These are phyloP conservation scores for Dryobotodes eremita DNA, from an alignment of 2,888 invertebrate genomes.

Conservation along the genomic window DNA sequence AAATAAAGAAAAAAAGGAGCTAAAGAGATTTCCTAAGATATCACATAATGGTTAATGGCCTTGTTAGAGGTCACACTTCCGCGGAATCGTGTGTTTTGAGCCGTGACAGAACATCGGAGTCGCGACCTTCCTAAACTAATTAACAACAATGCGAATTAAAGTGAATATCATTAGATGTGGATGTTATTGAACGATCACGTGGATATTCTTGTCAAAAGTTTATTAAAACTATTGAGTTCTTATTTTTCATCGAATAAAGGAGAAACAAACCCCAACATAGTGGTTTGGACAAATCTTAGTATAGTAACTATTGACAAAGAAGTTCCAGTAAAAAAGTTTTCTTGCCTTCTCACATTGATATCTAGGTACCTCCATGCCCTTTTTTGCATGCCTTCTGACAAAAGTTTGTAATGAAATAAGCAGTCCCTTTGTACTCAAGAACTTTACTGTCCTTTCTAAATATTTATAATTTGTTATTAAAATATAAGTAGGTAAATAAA, in stretches of 20 bases:
- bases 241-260: not conserved
- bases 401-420: not conserved
- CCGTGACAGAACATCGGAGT: constrained; percentile 61
- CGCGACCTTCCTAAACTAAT: constrained; percentile 57
- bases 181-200: constrained; percentile 13
- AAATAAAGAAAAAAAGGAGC: constrained; percentile 51
- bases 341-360: not conserved
- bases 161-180: not conserved
- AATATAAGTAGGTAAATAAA: not conserved
- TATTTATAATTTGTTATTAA: not conserved
- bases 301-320: not conserved
- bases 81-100: constrained; percentile 61
- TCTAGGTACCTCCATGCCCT: not conserved
- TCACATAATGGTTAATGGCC: constrained; percentile 70
- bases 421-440: not conserved
- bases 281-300: not conserved
- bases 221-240: not conserved
- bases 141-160: constrained; percentile 25
- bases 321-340: not conserved
- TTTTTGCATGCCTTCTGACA: not conserved
- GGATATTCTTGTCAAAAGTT: not conserved
- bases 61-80: constrained; percentile 69
- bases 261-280: no score
- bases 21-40: constrained; percentile 65
- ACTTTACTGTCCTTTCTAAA: not conserved